Base-by-base conservation (phyloP, 2,888 invertebrate species). In the Hesperia comma region DNA sequence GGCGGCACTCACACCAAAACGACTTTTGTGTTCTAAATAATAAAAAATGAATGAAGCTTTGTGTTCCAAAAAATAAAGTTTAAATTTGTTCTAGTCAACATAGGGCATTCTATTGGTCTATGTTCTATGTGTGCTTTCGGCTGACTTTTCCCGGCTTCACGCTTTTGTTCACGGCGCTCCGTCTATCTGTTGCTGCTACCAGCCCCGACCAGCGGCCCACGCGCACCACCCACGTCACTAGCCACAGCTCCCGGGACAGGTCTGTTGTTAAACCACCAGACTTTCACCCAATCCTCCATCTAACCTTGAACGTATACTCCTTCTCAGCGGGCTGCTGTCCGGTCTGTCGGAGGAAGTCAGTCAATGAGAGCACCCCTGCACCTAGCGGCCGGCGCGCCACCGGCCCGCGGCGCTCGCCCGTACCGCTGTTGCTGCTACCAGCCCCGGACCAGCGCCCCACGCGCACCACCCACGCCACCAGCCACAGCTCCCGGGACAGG, bases 391-490 rank as follows among this genome's bases (percentile, higher is more conserved):
- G 92, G 69, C 96, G 93, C 66, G 96, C 96, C 7, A 92, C 87
- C 0, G 91, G 91, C 0, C 90, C 91, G 72, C 90, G 74, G 71
- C 92, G 69, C 83, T 88, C 85, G 49, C 94, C 94, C 1, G 95
- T 94, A 55, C 90, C 87, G 56, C 89, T 80, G 43, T 87, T 83
- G 21, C 86, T 77, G 70, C 83, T 80, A 14, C 87, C 90, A 0
- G 87, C 89, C 6, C 90, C 91, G 15, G 97, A 94, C 94, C 98
- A 97, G 78, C 96, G 94, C 1, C 98, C 98, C 63, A 98, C 96
- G 61, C 98, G 94, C 90, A 98, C 96, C 56, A 98, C 97, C 86
- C 98, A 97, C 71, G 97, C 97, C 40, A 98, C 96, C 73, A 99
- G 93, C 93, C 96, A 98, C 26, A 98, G 93, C 78, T 98, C 98